Evolutionary conservation across 1,140 invertebrate species (phyloP).

Genomic region (Gonioctena quinquepunctata): DNA sequence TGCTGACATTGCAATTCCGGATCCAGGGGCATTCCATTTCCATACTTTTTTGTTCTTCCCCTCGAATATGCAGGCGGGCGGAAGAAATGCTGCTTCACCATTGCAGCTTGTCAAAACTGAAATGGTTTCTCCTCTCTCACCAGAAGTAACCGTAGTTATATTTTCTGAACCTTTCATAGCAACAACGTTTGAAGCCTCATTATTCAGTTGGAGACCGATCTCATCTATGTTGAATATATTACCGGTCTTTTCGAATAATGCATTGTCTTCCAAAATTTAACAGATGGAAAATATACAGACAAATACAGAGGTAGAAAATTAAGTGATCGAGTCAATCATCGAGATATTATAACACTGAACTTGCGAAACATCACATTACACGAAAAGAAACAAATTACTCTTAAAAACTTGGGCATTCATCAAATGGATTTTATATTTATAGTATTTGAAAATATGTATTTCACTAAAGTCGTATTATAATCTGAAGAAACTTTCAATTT

Average conservation of each 20-base stretch:
- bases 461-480: too few relatives aligned
- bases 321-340: too few relatives aligned
- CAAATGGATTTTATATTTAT: too few relatives aligned
- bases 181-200: constrained; percentile 46
- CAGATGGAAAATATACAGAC: too few relatives aligned
- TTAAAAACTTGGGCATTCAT: too few relatives aligned
- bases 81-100: constrained; percentile 28
- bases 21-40: constrained; percentile 37
- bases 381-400: too few relatives aligned
- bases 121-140: constrained; percentile 42
- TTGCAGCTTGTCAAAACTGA: constrained; percentile 32
- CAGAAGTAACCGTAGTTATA: constrained; percentile 31
- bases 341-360: too few relatives aligned
- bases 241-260: background rate
- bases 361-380: too few relatives aligned
- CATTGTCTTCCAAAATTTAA: too few relatives aligned
- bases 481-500: too few relatives aligned
- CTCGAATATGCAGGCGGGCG: constrained; percentile 35
- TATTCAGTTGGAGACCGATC: constrained; percentile 53
- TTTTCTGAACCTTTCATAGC: constrained; percentile 51
- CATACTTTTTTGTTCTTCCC: constrained; percentile 35
- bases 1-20: constrained; percentile 36
- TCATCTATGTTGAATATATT: constrained; percentile 41
- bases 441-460: too few relatives aligned
- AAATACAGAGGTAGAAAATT: too few relatives aligned